These are phyloP conservation scores for Ctenicera cuprea DNA, from an alignment of 2,888 invertebrate genomes.

Conservation along the genomic window DNA sequence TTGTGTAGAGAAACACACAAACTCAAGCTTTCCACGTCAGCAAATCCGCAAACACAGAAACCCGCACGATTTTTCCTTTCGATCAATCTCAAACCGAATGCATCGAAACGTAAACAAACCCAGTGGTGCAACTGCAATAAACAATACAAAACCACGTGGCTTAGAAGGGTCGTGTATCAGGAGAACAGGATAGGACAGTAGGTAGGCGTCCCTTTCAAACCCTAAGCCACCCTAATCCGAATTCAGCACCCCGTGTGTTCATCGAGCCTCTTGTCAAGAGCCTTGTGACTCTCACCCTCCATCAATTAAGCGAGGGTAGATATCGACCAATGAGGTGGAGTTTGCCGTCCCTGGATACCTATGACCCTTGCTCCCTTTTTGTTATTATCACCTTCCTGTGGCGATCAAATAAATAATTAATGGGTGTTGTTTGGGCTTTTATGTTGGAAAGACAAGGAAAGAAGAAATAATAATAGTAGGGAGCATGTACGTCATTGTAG, in stretches of 20 bases:
- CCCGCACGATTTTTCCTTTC: background rate
- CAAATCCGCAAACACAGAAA: no score
- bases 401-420: slow-evolving; percentile 2
- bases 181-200: slow-evolving; percentile 60
- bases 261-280: slow-evolving; percentile 45
- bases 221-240: slow-evolving; percentile 53
- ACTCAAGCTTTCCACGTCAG: no score
- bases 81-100: no score
- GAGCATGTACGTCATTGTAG: no score
- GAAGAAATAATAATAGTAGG: no score
- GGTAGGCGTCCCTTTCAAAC: slow-evolving; percentile 58
- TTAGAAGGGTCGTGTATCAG: slow-evolving; percentile 65
- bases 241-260: slow-evolving; percentile 33
- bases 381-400: slow-evolving; percentile 10
- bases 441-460: no score
- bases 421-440: background rate
- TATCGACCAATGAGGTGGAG: slow-evolving; percentile 57
- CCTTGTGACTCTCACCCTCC: slow-evolving; percentile 50
- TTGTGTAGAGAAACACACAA: no score
- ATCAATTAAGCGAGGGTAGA: slow-evolving; percentile 56
- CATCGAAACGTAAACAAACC: background rate
- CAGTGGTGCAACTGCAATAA: no score
- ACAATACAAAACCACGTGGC: slow-evolving; percentile 61
- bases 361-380: slow-evolving; percentile 39
- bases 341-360: slow-evolving; percentile 32